These are phyloP conservation scores for Mellilla xanthometata DNA, from an alignment of 2,888 invertebrate species.

Conservation along the genomic window DNA sequence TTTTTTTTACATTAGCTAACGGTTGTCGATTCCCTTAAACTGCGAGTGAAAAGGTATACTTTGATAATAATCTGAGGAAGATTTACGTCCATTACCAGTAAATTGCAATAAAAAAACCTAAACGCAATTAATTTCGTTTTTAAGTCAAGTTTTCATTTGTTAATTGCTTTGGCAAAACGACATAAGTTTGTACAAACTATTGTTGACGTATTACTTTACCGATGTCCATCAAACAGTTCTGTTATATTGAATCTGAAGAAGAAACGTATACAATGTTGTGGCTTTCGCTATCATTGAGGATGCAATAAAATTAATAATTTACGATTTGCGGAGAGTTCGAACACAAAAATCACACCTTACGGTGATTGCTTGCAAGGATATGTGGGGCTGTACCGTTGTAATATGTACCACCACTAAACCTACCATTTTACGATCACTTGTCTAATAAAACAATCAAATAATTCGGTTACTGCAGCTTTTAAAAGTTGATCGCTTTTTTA, in stretches of 20 bases:
- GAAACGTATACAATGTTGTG: constrained; percentile 25
- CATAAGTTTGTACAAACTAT: no score
- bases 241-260: neutral
- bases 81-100: no score
- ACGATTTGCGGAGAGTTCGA: constrained; percentile 35
- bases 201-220: no score
- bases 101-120: no score
- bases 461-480: constrained; percentile 46
- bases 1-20: no score
- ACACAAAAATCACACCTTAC: constrained; percentile 64
- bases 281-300: constrained; percentile 31
- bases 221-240: no score
- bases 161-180: no score
- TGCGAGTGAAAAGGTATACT: no score
- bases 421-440: constrained; percentile 60
- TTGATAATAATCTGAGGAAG: no score
- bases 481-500: constrained; percentile 41
- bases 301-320: constrained; percentile 21
- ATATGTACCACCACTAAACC: constrained; percentile 47
- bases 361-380: constrained; percentile 44
- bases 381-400: constrained; percentile 27
- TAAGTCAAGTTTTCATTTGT: no score
- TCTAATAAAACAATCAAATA: constrained; percentile 72
- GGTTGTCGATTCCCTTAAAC: no score
- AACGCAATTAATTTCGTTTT: no score